These are phyloP conservation scores for Oreonectes daqikongensis DNA, from an alignment of 2,797 vertebrate species.

Conservation along the genomic window DNA sequence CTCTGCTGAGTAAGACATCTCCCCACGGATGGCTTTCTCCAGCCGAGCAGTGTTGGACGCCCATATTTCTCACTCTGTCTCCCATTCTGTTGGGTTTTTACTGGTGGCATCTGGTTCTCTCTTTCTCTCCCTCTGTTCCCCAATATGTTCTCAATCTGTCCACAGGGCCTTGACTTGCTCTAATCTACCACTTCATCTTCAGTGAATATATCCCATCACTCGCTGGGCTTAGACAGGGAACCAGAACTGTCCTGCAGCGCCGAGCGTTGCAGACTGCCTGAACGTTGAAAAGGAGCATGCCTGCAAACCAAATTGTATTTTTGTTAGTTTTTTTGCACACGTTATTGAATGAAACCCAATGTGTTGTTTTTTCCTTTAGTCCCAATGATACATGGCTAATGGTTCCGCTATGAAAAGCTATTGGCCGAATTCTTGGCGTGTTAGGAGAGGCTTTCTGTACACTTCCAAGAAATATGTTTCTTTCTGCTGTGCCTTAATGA, in stretches of 20 bases:
- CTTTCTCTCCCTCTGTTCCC: conserved; percentile 63
- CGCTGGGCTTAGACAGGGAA: conserved; percentile 38
- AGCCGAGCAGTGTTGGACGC: conserved; percentile 39
- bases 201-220: conserved; percentile 42
- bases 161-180: conserved; percentile 41
- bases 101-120: conserved; percentile 65
- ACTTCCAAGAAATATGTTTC: conserved; percentile 10
- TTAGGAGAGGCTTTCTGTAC: background rate
- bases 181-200: conserved; percentile 45
- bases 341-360: background rate
- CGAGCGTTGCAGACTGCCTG: background rate
- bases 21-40: conserved; percentile 19
- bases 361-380: conserved; percentile 6
- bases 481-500: conserved; percentile 32
- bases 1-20: conserved; percentile 51
- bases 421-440: conserved; percentile 13
- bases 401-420: background rate
- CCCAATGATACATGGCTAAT: conserved; percentile 8
- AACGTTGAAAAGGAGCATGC: background rate
- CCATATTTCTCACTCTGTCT: conserved; percentile 49
- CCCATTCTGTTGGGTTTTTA: conserved; percentile 59
- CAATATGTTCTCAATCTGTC: conserved; percentile 71
- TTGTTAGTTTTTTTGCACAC: background rate
- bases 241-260: conserved; percentile 11
- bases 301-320: background rate